Evolutionary conservation across 1,140 invertebrate species (phyloP), one percentile per base, ranked within the genome.

Genomic region (Ceratina australensis): DNA sequence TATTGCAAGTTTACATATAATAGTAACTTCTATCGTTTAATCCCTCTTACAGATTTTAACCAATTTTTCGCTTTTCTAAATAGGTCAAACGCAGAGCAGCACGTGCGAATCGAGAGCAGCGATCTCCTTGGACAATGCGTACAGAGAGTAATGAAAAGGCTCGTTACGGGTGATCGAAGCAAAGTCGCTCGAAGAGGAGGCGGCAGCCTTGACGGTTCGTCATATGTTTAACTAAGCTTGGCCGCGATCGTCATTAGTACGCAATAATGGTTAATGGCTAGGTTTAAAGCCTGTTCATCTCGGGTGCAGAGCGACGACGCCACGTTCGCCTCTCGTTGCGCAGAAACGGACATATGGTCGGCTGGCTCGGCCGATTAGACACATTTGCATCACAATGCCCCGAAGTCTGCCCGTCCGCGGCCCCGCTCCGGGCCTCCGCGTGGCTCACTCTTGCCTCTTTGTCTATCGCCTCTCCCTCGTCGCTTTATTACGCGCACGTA

Each of bases 331-430:
- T 74, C 65, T 75, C 72, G 69, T 81, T 66, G 84, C 49, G 75
- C 80, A 78, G 79, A 77, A 90, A 89, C 90, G 90, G 90, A 92
- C 91, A 91, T 92, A 92, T 92, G 91, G 91, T 92, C 89, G 90
- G 84, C 88, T 90, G 90, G 88, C 88, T 91, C 89, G 88, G 85
- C 90, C 91, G 90, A 91, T 92, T 92, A 92, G 91, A 91, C 89
- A 91, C 90, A 92, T 92, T 92, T 92, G 90, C 91, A 92, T 92
- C 85, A 92, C 90, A 91, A 91, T 91, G 84, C 86, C 52, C 33
- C 71, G 76, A 86, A 90, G 85, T 90, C 90, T 89, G 83, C 88
- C 89, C 83, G 88, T 42, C 89, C 85, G 84, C 71, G 80, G 79
- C 72, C 73, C 81, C 68, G 72, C 72, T 76, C 82, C 68, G 72